These are phyloP conservation scores for Rhizomys pruinosus DNA, from an alignment of 2,113 vertebrate species.

Conservation along the genomic window DNA sequence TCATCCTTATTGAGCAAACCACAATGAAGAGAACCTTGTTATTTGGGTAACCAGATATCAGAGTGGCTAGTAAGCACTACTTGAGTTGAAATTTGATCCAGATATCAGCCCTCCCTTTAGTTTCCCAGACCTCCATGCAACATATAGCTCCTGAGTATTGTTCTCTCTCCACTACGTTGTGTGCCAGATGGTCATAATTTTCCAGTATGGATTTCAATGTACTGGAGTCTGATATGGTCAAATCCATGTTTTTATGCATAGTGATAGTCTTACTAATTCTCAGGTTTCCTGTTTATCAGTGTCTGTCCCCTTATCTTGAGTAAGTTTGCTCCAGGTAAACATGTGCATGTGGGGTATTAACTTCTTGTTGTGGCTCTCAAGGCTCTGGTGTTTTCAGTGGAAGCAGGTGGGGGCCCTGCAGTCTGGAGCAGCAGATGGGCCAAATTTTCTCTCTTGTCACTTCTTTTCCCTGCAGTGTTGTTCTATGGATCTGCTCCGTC, in stretches of 20 bases:
- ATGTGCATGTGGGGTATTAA: neutral
- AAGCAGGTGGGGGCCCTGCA: rapidly evolving
- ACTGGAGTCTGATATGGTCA: neutral
- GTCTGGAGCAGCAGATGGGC: neutral
- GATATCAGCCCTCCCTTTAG: neutral
- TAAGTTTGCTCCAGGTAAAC: too few relatives aligned
- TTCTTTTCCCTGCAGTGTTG: neutral
- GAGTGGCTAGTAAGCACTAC: neutral
- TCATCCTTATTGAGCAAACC: neutral
- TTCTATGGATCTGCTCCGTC: neutral
- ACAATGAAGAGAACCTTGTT: neutral
- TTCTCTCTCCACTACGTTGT: too few relatives aligned
- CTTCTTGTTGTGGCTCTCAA: too few relatives aligned
- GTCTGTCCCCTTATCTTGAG: neutral
- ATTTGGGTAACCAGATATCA: neutral
- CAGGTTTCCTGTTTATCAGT: too few relatives aligned
- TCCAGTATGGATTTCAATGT: neutral
- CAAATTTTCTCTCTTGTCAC: neutral
- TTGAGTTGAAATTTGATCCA: neutral
- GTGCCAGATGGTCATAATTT: neutral
- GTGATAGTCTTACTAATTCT: neutral
- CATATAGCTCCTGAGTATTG: too few relatives aligned
- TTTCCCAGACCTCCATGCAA: neutral
- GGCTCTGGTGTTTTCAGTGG: neutral
- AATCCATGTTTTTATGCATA: neutral